A percentile compares a stretch with the other conserved stretches of the same genome.
Conservation (phyloP, 2,888 invertebrate genomes). For the Drosophila diplacantha region DNA sequence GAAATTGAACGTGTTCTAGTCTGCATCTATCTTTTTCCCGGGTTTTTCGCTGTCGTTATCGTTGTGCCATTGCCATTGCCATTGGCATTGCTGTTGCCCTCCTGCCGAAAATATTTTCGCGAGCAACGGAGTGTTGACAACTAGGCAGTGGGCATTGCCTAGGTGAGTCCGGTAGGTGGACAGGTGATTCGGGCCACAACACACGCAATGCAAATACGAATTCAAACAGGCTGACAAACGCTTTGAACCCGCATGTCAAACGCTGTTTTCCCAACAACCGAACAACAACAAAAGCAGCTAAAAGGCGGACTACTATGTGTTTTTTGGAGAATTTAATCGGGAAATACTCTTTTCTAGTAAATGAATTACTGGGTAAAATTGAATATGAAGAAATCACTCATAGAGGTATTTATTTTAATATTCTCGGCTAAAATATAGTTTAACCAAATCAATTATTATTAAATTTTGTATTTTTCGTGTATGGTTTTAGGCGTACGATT, state of each 20-base stretch:
- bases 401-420: not conserved
- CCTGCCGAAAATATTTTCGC: constrained; percentile 33
- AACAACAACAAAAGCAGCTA: constrained; percentile 18
- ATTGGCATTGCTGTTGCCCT: constrained; percentile 2
- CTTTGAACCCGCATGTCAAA: constrained; percentile 60
- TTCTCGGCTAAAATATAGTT: not conserved
- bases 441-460: not conserved
- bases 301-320: constrained; percentile 2
- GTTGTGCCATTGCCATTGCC: constrained; percentile 26
- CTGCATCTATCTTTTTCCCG: constrained; percentile 26
- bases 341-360: constrained; percentile 4
- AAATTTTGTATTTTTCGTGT: not conserved
- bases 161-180: constrained; percentile 5
- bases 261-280: constrained; percentile 28
- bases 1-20: constrained; percentile 51
- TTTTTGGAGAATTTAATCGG: not conserved
- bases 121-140: constrained; percentile 37
- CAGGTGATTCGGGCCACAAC: constrained; percentile 32
- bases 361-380: not conserved
- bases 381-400: not conserved
- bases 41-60: constrained; percentile 18
- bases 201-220: constrained; percentile 58
- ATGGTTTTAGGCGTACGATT: not conserved
- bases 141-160: constrained; percentile 12
- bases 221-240: constrained; percentile 55